Evolutionary conservation across 2,888 invertebrate species (phyloP).

Genomic region (Coleophora deauratella): DNA sequence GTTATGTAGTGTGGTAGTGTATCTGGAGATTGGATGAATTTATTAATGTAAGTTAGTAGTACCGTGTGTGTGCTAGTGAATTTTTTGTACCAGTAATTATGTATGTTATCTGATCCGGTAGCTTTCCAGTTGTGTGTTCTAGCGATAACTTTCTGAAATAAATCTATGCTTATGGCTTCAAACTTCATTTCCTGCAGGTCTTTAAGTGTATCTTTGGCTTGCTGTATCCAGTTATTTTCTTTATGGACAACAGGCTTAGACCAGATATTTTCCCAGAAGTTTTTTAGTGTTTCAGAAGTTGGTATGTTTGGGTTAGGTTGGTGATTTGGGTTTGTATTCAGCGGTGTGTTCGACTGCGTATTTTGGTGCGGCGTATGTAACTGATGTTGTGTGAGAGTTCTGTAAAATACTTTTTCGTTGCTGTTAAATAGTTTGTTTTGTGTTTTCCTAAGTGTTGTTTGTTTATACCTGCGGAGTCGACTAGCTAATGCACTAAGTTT

Average conservation of each 20-base stretch:
- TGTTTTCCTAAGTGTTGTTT: not conserved
- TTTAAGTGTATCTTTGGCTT: not conserved
- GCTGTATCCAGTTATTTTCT: not conserved
- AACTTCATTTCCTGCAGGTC: not conserved
- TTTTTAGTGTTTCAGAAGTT: not conserved
- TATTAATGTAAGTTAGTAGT: slow-evolving; percentile 7
- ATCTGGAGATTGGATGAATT: slow-evolving; percentile 8
- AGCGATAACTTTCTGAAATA: not conserved
- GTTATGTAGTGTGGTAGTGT: slow-evolving; percentile 12
- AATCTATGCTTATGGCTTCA: not conserved
- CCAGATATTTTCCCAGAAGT: not conserved
- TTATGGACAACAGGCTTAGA: not conserved
- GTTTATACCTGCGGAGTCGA: not conserved
- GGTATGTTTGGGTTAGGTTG: not conserved
- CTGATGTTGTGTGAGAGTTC: not conserved
- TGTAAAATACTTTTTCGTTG: not conserved
- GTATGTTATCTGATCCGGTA: not conserved
- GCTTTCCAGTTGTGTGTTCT: slow-evolving; percentile 1
- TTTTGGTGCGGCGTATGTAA: no score
- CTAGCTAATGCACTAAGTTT: not conserved
- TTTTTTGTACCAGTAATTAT: slow-evolving; percentile 1
- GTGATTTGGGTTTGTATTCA: not conserved
- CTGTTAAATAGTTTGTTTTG: not conserved
- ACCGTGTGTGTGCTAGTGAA: not conserved
- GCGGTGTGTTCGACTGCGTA: no score